A percentile compares a stretch with the other conserved stretches of the same genome.
phyloP scores from a whole-genome alignment of 2,797 vertebrate genomes.

The Schizopygopsis malacanthus region DNA sequence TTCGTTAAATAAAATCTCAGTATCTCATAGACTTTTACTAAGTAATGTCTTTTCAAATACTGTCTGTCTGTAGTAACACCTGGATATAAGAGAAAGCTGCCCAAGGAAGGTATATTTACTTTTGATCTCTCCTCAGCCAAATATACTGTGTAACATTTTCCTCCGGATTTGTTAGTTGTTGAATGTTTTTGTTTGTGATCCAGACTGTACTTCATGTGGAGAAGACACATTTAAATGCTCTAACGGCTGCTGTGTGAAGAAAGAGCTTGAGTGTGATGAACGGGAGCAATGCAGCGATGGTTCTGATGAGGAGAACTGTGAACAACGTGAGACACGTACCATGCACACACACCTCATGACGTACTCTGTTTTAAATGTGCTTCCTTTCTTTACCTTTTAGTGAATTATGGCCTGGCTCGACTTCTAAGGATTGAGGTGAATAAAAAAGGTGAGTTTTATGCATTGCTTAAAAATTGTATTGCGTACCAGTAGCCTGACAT shows the following conservation, averaged over 20 bases:
- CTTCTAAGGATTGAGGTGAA: conserved; percentile 69
- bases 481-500: background rate
- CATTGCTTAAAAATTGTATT: too few species aligned
- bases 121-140: background rate
- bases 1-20: background rate
- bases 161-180: background rate
- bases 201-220: conserved; percentile 78
- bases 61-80: conserved; percentile 14
- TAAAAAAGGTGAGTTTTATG: conserved; percentile 65
- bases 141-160: background rate
- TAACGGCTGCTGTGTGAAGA: conserved; percentile 85
- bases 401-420: conserved; percentile 64
- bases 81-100: background rate
- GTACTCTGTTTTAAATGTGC: background rate
- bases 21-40: background rate
- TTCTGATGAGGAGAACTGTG: conserved; percentile 84
- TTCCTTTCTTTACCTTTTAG: conserved; percentile 44
- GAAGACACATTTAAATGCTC: conserved; percentile 79
- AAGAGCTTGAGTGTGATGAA: conserved; percentile 86
- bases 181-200: background rate
- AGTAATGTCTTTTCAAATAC: background rate
- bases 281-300: conserved; percentile 79
- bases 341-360: conserved; percentile 36
- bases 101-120: background rate
- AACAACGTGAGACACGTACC: conserved; percentile 74